A percentile compares a stretch with the other conserved stretches of the same genome.
Conservation (phyloP, 1,140 invertebrate genomes). For the Kradibia gibbosae region DNA sequence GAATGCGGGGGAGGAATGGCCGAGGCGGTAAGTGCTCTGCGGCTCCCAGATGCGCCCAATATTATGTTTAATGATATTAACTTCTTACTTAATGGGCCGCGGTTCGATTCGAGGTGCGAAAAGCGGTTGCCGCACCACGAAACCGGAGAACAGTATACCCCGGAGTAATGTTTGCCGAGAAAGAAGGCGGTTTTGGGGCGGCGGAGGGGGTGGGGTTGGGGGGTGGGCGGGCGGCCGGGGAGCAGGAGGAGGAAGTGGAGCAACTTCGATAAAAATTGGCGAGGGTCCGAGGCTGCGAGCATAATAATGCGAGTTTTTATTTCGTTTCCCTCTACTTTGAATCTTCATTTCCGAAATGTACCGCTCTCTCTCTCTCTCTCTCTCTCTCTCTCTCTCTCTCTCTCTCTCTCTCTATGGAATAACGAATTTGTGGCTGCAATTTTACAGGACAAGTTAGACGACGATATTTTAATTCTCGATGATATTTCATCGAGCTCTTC, state of each 20-base stretch:
- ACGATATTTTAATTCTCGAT: neutral
- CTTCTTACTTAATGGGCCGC: constrained; percentile 74
- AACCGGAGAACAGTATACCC: constrained; percentile 62
- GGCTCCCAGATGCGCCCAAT: constrained; percentile 74
- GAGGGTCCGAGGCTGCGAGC: too few species aligned
- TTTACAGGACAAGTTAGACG: neutral
- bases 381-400: too few species aligned
- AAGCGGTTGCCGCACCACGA: constrained; percentile 49
- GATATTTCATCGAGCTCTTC: neutral
- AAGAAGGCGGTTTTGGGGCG: neutral
- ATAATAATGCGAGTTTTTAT: too few species aligned
- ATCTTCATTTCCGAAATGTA: too few species aligned
- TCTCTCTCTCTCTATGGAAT: too few species aligned
- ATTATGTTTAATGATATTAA: constrained; percentile 75
- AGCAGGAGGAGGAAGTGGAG: too few species aligned
- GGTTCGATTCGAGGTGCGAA: constrained; percentile 73
- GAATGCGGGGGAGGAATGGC: constrained; percentile 41
- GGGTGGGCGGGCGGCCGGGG: too few species aligned
- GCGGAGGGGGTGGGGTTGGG: too few species aligned
- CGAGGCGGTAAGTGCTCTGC: constrained; percentile 69
- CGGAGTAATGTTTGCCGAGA: constrained; percentile 59
- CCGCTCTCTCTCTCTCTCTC: too few species aligned
- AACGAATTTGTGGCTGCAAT: too few species aligned
- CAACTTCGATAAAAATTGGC: too few species aligned
- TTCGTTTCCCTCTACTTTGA: too few species aligned